Percentiles rank a stretch among this genome's conserved stretches.
These are phyloP conservation scores for Heliangelus exortis DNA, from an alignment of 2,797 vertebrate genomes.

Conservation along the genomic window DNA sequence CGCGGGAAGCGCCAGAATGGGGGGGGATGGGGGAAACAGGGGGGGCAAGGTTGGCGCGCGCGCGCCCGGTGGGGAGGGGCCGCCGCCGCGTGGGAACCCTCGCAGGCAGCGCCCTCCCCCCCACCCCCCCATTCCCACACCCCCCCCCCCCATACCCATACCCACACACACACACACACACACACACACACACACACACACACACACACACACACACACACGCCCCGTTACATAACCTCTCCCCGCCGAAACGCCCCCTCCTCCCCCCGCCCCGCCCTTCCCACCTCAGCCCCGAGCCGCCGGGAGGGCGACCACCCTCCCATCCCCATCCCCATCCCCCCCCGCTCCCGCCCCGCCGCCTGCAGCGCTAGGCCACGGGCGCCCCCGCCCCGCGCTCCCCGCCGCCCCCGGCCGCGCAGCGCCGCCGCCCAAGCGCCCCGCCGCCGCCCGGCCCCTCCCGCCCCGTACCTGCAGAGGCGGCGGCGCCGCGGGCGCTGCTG, in stretches of 20 bases:
- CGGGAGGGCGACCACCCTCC: background rate
- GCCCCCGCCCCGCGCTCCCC: slow-evolving; percentile 26
- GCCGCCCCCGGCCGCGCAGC: background rate
- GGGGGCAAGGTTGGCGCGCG: background rate
- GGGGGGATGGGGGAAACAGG: too few relatives aligned
- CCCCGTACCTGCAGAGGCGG: slow-evolving; percentile 74
- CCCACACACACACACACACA: too few relatives aligned
- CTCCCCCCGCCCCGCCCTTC: background rate
- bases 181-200: background rate
- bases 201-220: background rate
- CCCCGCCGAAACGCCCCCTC: background rate
- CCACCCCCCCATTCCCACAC: background rate
- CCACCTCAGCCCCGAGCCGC: background rate
- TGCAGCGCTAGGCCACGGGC: slow-evolving; percentile 63
- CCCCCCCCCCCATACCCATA: background rate
- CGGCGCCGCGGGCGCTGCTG: slow-evolving; percentile 68
- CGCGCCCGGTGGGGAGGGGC: background rate
- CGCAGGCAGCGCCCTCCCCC: background rate
- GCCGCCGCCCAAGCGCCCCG: slow-evolving; percentile 26
- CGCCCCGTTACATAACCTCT: slow-evolving; percentile 42
- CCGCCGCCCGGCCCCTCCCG: slow-evolving; percentile 23
- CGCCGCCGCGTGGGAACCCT: background rate
- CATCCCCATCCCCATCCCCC: background rate
- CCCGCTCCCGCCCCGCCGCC: background rate
- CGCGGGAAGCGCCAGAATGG: background rate